Percentiles rank a stretch among this genome's conserved stretches.
Evolutionary conservation across 2,797 vertebrate species (phyloP).

Genomic region (Eleutherodactylus coqui): DNA sequence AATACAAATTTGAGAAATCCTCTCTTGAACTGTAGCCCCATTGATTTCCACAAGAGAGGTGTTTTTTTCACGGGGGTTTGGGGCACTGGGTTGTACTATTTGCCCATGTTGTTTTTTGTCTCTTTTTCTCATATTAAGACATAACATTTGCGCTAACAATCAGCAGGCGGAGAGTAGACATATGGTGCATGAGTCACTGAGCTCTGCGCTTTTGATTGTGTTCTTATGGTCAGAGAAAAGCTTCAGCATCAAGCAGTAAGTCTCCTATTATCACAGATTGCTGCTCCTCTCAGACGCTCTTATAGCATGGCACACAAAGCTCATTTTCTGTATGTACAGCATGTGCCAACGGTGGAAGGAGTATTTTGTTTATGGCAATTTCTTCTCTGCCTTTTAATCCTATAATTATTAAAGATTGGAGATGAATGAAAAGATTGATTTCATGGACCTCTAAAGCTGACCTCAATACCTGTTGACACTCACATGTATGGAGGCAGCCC

Average conservation of each 20-base stretch:
- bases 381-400: background rate
- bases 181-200: constrained; percentile 42
- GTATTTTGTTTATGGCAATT: no score
- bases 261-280: constrained; percentile 11
- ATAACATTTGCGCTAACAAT: background rate
- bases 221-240: constrained; percentile 1
- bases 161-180: constrained; percentile 13
- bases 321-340: background rate
- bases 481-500: background rate
- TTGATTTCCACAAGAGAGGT: background rate
- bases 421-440: background rate
- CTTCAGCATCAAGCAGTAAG: background rate
- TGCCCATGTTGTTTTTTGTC: background rate
- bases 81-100: background rate
- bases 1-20: background rate
- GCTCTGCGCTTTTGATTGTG: constrained; percentile 23
- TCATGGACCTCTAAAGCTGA: background rate
- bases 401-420: background rate
- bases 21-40: background rate
- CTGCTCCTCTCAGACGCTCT: background rate
- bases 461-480: background rate
- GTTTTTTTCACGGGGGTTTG: background rate
- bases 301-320: background rate
- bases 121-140: background rate
- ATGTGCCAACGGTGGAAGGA: background rate